Evolutionary conservation across 2,113 vertebrate genomes (phyloP).

Genomic region (Cryptomyrus ogoouensis): DNA sequence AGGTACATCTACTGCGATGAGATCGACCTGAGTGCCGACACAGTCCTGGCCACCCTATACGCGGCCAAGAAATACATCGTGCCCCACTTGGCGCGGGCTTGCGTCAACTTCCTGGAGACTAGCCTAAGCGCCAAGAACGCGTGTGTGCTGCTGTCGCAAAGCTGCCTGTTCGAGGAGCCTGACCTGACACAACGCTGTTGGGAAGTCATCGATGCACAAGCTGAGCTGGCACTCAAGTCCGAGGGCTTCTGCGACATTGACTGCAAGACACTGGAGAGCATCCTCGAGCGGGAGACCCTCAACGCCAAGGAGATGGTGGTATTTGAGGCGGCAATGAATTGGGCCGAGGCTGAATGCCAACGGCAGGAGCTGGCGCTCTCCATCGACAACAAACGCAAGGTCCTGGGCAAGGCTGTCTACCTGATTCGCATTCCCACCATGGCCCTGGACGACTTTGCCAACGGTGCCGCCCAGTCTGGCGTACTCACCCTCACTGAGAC

Average conservation of each 20-base stretch:
- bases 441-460: constrained; percentile 92
- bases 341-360: constrained; percentile 94
- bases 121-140: constrained; percentile 94
- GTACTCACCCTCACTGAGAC: constrained; percentile 91
- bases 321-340: constrained; percentile 87
- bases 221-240: constrained; percentile 87
- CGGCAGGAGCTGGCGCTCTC: constrained; percentile 74
- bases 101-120: constrained; percentile 94
- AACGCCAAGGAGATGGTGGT: constrained; percentile 97
- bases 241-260: constrained; percentile 98
- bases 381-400: constrained; percentile 91
- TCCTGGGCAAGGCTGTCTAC: constrained; percentile 85
- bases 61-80: constrained; percentile 98
- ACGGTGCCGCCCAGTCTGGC: constrained; percentile 89
- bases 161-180: constrained; percentile 93
- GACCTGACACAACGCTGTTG: constrained; percentile 96
- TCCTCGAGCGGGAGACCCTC: constrained; percentile 88
- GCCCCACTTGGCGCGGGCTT: constrained; percentile 90
- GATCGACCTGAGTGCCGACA: constrained; percentile 92
- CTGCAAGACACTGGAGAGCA: constrained; percentile 90
- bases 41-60: constrained; percentile 89
- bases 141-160: constrained; percentile 91
- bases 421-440: constrained; percentile 91
- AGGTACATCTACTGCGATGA: constrained; percentile 98
- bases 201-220: constrained; percentile 97